Base-by-base conservation (phyloP, 2,888 invertebrate genomes). In the Trimorus sp. region DNA sequence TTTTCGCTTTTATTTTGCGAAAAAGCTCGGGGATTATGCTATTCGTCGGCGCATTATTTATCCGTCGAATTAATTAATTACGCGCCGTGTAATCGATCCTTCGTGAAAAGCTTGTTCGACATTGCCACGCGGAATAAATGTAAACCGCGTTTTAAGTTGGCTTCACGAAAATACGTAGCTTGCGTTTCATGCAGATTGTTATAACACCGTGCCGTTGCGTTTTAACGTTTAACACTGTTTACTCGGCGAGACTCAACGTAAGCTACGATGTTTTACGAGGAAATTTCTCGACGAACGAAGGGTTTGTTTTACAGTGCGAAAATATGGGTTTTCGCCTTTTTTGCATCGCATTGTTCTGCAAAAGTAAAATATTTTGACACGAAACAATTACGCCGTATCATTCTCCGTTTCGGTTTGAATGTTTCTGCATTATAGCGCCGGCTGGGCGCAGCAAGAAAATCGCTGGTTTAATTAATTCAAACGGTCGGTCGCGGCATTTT, bases 201-300 rank as follows among this genome's bases (percentile, higher is more conserved):
- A 53, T 65, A 65, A 65, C 40, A 12, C 36, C 51, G 37, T 8
- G 38, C 53, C 53, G 40, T 40, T 53, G 53, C 51, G 40, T 65
- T 65, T 65, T 38, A 65, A 65, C 53, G 40, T 58, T 65, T 65
- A 65, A 38, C 65, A 7, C 40, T 65, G 53, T 65, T 65, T 53
- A 65, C 53, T 53, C 15, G 37, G 53, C 53, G 53, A 65, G 65
- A 65, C 53, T 53, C 65, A 65, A 53, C 53, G 16, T 53, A 49
- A 65, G 65, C 49, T 53, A 65, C 7, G 48, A 49, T 53, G 40
- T 53, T 65, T 51, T 65, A 53, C 48, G 26, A 40, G n/a, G 65
- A 38, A 53, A 49, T 65, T 65, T 40, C 36, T 38, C 51, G 37
- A 38, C 49, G 16, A 65, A 51, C 16, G 16, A 53, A 65, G 12